phyloP scores from a whole-genome alignment of 2,888 invertebrate genomes.

The Noctua comes region DNA sequence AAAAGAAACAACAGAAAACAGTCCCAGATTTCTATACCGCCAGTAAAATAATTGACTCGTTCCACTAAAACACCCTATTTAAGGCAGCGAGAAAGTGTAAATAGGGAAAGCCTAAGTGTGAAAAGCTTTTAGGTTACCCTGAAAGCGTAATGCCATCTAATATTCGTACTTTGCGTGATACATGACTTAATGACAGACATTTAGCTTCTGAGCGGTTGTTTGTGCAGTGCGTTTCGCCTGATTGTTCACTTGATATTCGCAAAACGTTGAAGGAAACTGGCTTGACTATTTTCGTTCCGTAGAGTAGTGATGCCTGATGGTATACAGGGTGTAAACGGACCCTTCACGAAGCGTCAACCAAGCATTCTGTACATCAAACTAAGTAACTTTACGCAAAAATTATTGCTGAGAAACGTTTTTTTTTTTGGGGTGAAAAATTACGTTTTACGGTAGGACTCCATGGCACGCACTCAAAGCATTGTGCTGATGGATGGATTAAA shows the following conservation, averaged over 20 bases:
- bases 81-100: slow-evolving; percentile 19
- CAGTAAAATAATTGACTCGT: slow-evolving; percentile 11
- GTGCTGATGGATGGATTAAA: too few species aligned
- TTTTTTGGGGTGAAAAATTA: too few species aligned
- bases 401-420: too few species aligned
- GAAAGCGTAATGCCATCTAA: slow-evolving; percentile 34
- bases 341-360: too few species aligned
- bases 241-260: background rate
- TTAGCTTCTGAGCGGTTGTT: slow-evolving; percentile 21
- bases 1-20: background rate
- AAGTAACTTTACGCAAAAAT: too few species aligned
- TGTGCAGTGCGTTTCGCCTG: background rate
- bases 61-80: slow-evolving; percentile 19
- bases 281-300: background rate
- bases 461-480: too few species aligned
- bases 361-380: too few species aligned
- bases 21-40: background rate
- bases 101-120: slow-evolving; percentile 30
- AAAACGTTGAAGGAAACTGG: background rate
- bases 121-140: slow-evolving; percentile 46
- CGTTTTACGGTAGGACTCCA: too few species aligned
- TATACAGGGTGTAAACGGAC: too few species aligned
- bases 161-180: slow-evolving; percentile 40
- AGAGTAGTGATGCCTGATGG: background rate
- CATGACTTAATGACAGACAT: slow-evolving; percentile 31